Evolutionary conservation across 1,140 invertebrate genomes (phyloP).

Genomic region (Vanessa atalanta): DNA sequence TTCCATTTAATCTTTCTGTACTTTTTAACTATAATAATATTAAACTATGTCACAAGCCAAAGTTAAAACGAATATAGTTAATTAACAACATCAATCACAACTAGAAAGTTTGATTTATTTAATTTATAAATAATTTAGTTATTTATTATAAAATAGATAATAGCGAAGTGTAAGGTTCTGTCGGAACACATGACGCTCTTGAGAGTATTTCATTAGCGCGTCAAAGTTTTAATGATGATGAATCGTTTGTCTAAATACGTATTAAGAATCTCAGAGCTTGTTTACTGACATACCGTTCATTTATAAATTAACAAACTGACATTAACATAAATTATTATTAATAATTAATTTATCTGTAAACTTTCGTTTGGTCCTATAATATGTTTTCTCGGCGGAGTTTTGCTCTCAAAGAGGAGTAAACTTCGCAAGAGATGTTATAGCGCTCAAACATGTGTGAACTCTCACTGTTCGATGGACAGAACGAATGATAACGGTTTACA

Average conservation of each 20-base stretch:
- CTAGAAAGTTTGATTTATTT: not conserved
- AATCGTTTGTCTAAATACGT: constrained; percentile 58
- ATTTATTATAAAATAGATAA: constrained; percentile 34
- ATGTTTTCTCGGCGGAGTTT: too few species aligned
- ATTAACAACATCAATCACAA: not conserved
- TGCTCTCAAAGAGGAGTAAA: too few species aligned
- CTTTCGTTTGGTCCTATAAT: too few species aligned
- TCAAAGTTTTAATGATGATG: constrained; percentile 74
- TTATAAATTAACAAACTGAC: constrained; percentile 5
- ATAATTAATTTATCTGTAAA: not conserved
- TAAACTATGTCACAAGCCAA: not conserved
- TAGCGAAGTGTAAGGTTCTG: constrained; percentile 45
- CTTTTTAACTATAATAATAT: not conserved
- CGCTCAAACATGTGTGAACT: too few species aligned
- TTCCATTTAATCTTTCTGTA: too few species aligned
- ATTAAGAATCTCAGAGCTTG: constrained; percentile 27
- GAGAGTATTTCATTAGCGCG: constrained; percentile 59
- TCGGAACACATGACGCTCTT: constrained; percentile 50
- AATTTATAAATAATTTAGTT: constrained; percentile 22
- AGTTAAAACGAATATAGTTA: not conserved
- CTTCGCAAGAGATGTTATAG: too few species aligned
- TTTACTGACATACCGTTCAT: constrained; percentile 14
- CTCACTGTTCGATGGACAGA: too few species aligned
- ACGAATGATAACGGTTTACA: too few species aligned
- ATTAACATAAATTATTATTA: not conserved